Conservation (phyloP, 2,113 vertebrate species). For the Catharus minimus region DNA sequence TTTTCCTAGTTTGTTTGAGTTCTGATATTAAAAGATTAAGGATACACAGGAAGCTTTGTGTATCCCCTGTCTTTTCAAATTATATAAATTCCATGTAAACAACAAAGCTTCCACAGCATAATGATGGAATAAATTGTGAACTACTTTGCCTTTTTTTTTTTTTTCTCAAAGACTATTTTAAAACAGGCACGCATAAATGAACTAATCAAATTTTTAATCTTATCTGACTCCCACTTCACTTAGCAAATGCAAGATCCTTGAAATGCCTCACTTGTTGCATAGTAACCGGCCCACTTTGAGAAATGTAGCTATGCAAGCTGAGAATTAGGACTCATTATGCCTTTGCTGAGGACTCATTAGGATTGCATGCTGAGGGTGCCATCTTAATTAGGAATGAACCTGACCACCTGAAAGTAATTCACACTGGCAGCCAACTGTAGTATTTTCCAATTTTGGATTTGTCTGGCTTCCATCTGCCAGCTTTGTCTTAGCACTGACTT, state of each 20-base stretch:
- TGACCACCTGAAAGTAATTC: slow-evolving; percentile 71
- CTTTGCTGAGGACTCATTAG: slow-evolving; percentile 50
- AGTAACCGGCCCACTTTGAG: slow-evolving; percentile 16
- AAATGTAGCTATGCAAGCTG: slow-evolving; percentile 18
- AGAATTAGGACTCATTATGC: slow-evolving; percentile 51
- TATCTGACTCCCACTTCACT: not conserved
- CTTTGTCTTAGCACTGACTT: slow-evolving; percentile 32
- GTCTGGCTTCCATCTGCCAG: slow-evolving; percentile 56
- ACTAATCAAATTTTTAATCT: slow-evolving; percentile 23
- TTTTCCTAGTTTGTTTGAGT: not conserved
- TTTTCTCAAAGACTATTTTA: not conserved
- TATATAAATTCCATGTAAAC: not conserved
- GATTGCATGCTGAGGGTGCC: slow-evolving; percentile 33
- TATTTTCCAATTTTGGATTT: slow-evolving; percentile 57
- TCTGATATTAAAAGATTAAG: not conserved
- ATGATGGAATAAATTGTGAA: not conserved
- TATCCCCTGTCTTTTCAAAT: not conserved
- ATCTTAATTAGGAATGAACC: slow-evolving; percentile 66
- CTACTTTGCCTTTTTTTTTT: not conserved
- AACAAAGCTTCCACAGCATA: not conserved
- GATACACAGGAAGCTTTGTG: not conserved
- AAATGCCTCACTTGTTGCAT: slow-evolving; percentile 33
- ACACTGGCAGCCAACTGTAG: slow-evolving; percentile 55
- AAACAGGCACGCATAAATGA: not conserved
- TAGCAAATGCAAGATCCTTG: not conserved